Evolutionary conservation across 2,888 invertebrate species (phyloP).

Genomic region (Omphaloscelis lunosa): DNA sequence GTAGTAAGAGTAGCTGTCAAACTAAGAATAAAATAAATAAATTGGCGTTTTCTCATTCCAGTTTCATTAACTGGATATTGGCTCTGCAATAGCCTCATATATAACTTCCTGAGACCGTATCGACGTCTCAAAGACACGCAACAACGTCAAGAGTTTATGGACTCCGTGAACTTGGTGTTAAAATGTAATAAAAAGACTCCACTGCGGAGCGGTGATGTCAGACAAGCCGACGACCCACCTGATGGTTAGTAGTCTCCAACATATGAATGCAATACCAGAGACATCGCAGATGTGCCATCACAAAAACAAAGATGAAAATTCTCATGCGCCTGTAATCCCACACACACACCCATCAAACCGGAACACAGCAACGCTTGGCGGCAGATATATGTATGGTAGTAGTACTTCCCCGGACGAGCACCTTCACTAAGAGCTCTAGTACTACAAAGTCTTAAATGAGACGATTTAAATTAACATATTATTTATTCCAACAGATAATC

Average conservation of each 20-base stretch:
- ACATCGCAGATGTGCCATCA: too few relatives aligned
- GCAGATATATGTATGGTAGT: neutral
- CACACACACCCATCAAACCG: too few relatives aligned
- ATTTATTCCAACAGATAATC: neutral
- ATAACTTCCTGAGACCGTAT: constrained; percentile 18
- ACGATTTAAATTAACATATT: neutral
- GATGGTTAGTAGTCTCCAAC: neutral
- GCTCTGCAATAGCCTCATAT: constrained; percentile 5
- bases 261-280: neutral
- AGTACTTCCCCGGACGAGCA: neutral
- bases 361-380: neutral
- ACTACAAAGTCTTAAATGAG: neutral
- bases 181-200: too few relatives aligned
- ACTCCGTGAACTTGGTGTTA: neutral
- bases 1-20: neutral
- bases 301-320: neutral
- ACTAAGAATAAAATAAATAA: neutral
- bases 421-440: neutral
- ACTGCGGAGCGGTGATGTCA: too few relatives aligned
- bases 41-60: neutral
- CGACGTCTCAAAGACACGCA: constrained; percentile 14
- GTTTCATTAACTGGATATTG: neutral
- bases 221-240: neutral
- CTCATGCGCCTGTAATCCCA: neutral
- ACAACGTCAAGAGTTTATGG: neutral